A percentile compares a stretch with the other conserved stretches of the same genome.
These are phyloP conservation scores for Prunella fulvescens DNA, from an alignment of 2,113 vertebrate species.

Conservation along the genomic window DNA sequence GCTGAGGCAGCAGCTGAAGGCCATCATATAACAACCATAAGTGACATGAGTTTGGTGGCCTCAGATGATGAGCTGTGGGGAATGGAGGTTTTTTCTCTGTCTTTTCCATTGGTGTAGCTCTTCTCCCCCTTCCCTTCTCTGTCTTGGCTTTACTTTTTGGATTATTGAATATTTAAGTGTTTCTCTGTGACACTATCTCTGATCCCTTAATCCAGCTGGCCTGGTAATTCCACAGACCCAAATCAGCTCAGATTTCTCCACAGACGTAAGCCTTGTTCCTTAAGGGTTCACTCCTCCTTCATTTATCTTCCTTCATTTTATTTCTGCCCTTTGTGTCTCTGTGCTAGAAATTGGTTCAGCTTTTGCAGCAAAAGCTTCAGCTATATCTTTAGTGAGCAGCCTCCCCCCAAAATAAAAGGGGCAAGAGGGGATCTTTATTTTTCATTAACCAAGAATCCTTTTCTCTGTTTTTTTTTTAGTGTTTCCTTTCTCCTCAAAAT, in stretches of 20 bases:
- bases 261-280: constrained; percentile 57
- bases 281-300: constrained; percentile 38
- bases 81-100: neutral
- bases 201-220: constrained; percentile 68
- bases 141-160: constrained; percentile 34
- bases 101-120: neutral
- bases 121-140: neutral
- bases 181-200: constrained; percentile 62
- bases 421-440: constrained; percentile 1
- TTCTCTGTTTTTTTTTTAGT: neutral
- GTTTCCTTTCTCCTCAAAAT: neutral
- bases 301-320: constrained; percentile 46
- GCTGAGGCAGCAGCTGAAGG: neutral
- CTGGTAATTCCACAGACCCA: constrained; percentile 65
- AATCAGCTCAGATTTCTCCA: constrained; percentile 65
- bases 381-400: neutral
- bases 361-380: constrained; percentile 34
- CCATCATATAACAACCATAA: neutral
- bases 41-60: neutral
- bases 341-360: constrained; percentile 54
- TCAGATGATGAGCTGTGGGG: neutral
- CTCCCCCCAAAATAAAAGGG: constrained; percentile 5
- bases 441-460: neutral
- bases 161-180: constrained; percentile 65
- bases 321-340: constrained; percentile 46